Percentiles rank a stretch among this genome's conserved stretches.
Conservation (phyloP, 2,113 vertebrate species). For the Zosterops lateralis region DNA sequence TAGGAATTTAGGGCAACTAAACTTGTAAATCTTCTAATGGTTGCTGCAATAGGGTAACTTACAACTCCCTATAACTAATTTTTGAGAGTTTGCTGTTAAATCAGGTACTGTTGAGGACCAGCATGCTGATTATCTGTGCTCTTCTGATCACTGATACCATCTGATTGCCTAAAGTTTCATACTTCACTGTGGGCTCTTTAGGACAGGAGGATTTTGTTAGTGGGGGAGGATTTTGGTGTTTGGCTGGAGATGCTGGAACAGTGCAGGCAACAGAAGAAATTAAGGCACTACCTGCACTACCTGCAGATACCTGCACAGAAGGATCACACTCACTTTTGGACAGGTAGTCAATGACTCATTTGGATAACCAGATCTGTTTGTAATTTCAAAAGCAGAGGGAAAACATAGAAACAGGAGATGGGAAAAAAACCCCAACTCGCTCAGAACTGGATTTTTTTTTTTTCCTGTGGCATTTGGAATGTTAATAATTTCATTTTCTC, state of each 20-base stretch:
- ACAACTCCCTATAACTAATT: not conserved
- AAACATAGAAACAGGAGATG: not conserved
- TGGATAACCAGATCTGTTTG: not conserved
- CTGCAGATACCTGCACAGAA: not conserved
- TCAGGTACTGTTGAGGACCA: not conserved
- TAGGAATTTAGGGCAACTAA: not conserved
- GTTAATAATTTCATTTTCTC: conserved; percentile 9
- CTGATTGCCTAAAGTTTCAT: not conserved
- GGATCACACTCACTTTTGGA: not conserved
- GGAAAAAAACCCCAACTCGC: not conserved
- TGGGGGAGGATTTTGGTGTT: not conserved
- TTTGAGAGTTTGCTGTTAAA: not conserved
- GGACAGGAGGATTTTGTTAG: not conserved
- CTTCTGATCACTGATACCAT: not conserved
- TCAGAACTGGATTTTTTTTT: not conserved
- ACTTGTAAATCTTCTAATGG: not conserved
- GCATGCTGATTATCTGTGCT: not conserved
- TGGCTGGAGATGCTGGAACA: not conserved
- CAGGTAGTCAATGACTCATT: not conserved
- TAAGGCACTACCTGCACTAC: not conserved
- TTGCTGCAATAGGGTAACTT: not conserved
- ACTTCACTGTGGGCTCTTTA: not conserved
- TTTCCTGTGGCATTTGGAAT: not conserved
- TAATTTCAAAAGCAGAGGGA: not conserved
- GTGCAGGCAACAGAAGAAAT: not conserved